Evolutionary conservation across 2,113 vertebrate species (phyloP).

Genomic region (Sterna hirundo): DNA sequence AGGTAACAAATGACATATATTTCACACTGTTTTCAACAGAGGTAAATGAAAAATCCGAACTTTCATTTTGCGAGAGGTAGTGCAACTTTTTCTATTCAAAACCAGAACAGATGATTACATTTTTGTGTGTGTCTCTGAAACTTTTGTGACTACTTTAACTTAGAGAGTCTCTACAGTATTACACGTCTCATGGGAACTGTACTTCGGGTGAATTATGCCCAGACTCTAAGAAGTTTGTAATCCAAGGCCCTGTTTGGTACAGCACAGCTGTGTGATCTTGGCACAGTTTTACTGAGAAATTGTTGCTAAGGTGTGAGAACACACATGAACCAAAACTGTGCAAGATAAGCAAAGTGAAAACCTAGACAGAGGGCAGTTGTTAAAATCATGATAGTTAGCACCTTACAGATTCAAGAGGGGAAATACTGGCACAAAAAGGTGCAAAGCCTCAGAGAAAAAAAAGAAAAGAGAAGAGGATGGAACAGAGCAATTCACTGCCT

Average conservation of each 20-base stretch:
- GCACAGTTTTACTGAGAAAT: not conserved
- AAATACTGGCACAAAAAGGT: not conserved
- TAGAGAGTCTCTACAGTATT: not conserved
- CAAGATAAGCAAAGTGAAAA: constrained; percentile 26
- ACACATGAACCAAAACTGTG: not conserved
- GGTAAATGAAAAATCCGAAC: not conserved
- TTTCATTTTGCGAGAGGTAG: not conserved
- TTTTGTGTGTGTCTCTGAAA: not conserved
- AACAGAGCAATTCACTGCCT: not conserved
- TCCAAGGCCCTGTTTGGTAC: not conserved
- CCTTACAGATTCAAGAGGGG: not conserved
- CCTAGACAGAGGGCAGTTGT: not conserved
- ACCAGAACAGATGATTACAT: not conserved
- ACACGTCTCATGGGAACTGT: not conserved
- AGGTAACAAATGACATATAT: not conserved
- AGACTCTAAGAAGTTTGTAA: not conserved
- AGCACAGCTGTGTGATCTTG: not conserved
- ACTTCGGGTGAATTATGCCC: not conserved
- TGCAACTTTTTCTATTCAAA: not conserved
- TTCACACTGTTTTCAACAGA: not conserved
- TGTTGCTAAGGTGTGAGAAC: not conserved
- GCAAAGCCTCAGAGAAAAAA: not conserved
- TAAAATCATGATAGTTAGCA: not conserved
- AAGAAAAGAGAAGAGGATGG: too few species aligned
- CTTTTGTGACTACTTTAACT: not conserved